These are phyloP conservation scores for Camelus dromedarius DNA, from an alignment of 2,113 vertebrate genomes.

Conservation along the genomic window DNA sequence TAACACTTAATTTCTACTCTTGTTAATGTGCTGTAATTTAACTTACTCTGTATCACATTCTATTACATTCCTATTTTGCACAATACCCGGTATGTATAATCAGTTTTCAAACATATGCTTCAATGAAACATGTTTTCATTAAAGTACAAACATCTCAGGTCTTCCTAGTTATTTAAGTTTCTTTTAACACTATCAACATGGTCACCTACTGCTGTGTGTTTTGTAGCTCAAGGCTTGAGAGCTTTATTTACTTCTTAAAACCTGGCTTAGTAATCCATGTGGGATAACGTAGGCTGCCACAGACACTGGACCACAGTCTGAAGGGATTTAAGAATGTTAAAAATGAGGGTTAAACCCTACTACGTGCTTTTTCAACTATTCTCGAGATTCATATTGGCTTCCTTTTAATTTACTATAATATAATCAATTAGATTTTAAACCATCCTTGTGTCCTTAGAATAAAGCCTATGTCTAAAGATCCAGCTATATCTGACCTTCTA, in stretches of 20 bases:
- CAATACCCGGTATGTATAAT: background rate
- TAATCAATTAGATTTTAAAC: conserved; percentile 30
- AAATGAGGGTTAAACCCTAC: background rate
- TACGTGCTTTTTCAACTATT: conserved; percentile 26
- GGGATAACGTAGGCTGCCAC: background rate
- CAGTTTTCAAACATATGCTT: conserved; percentile 50
- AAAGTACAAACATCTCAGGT: background rate
- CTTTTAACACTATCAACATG: background rate
- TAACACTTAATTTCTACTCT: background rate
- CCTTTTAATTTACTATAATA: conserved; percentile 25
- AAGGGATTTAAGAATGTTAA: background rate
- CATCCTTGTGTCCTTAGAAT: background rate
- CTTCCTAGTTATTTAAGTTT: background rate
- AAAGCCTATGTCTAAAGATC: background rate
- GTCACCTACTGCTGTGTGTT: background rate
- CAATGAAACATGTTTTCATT: conserved; percentile 11
- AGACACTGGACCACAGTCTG: background rate
- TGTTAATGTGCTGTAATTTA: conserved; percentile 13
- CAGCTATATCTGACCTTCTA: background rate
- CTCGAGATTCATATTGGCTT: background rate
- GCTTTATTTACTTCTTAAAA: background rate
- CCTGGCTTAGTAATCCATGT: background rate
- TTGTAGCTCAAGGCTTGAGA: background rate
- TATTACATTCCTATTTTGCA: background rate
- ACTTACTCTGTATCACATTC: background rate